phyloP scores from a whole-genome alignment of 2,888 invertebrate species.

The Diogma glabrata region DNA sequence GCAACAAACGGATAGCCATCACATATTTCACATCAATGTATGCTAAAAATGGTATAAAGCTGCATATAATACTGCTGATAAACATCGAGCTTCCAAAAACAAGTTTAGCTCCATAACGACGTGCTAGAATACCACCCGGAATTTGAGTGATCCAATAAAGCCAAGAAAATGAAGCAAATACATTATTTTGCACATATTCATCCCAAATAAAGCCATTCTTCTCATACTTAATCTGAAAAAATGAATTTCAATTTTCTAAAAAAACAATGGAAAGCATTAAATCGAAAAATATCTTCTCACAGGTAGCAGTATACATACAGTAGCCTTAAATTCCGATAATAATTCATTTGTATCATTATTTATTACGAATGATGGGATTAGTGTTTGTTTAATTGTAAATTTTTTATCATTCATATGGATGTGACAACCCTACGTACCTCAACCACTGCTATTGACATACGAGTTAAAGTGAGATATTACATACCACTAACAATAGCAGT shows the following conservation, averaged over 20 bases:
- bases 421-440: slow-evolving; percentile 25
- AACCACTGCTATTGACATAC: no score
- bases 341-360: slow-evolving; percentile 4
- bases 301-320: no score
- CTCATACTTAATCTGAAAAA: slow-evolving; percentile 26
- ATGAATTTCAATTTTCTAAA: no score
- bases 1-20: slow-evolving; percentile 47
- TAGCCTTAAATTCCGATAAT: no score
- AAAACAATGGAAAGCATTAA: no score
- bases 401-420: no score
- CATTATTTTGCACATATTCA: slow-evolving; percentile 49
- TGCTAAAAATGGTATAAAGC: slow-evolving; percentile 51
- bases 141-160: slow-evolving; percentile 59
- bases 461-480: no score
- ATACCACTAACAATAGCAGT: no score
- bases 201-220: slow-evolving; percentile 45
- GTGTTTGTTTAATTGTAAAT: no score
- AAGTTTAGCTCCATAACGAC: slow-evolving; percentile 56
- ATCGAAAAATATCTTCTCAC: no score
- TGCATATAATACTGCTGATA: slow-evolving; percentile 48
- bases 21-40: slow-evolving; percentile 44
- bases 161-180: slow-evolving; percentile 61
- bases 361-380: no score
- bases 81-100: slow-evolving; percentile 57
- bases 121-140: slow-evolving; percentile 58